These are phyloP conservation scores for Theristicus caerulescens DNA, from an alignment of 2,113 vertebrate species.

Conservation along the genomic window DNA sequence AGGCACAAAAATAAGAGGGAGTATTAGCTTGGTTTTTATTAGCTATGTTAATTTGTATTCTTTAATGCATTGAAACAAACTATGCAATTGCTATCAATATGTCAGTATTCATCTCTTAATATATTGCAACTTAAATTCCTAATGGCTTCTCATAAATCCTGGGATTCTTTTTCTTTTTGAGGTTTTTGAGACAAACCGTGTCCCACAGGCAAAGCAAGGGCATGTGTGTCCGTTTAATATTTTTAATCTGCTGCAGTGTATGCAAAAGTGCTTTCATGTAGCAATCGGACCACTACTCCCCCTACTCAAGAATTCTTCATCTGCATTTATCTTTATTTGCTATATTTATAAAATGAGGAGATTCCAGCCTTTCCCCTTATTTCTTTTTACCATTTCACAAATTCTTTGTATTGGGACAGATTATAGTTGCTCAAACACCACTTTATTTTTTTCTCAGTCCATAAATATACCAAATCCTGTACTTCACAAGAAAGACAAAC, in stretches of 20 bases:
- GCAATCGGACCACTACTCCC: background rate
- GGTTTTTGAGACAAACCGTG: background rate
- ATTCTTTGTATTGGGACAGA: background rate
- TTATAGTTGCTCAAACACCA: background rate
- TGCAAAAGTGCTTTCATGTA: background rate
- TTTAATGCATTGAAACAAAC: background rate
- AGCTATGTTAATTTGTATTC: background rate
- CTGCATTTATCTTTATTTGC: background rate
- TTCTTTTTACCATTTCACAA: background rate
- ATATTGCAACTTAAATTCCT: background rate
- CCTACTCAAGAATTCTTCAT: background rate
- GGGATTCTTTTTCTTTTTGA: background rate
- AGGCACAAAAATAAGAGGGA: background rate
- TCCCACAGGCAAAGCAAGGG: background rate
- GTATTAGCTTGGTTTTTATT: background rate
- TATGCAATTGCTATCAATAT: rapidly evolving
- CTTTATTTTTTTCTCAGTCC: background rate
- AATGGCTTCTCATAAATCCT: background rate
- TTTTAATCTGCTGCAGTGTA: background rate
- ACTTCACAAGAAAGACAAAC: background rate
- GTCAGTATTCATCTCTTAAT: background rate
- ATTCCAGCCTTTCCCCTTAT: background rate
- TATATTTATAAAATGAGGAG: background rate
- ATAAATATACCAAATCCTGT: background rate
- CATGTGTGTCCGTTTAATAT: background rate